Base-by-base conservation (phyloP, 1,140 invertebrate genomes). In the Cydia fagiglandana region DNA sequence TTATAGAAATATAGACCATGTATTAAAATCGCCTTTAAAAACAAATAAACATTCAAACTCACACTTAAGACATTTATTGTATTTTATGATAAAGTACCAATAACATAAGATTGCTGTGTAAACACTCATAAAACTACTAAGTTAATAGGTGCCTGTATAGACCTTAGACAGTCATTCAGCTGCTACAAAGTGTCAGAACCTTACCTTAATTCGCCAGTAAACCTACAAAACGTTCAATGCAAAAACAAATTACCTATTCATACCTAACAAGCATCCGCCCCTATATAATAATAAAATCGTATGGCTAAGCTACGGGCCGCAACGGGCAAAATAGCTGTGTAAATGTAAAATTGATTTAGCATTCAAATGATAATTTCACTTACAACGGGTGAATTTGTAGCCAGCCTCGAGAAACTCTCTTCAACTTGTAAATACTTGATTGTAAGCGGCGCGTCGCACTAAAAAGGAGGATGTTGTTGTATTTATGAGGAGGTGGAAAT, bases 341-440 rank as follows among this genome's bases (percentile, higher is more conserved):
- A 86, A 84, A 86, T 84, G 78, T 77, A 81, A 78, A 86, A 88
- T 87, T 85, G 83, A 88, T 87, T 84, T 88, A 80, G 80, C 81
- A 87, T 89, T 88, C 80, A 85, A 86, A 89, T 88, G 83, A 87
- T 88, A 86, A 87, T 86, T 83, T 79, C 75, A 80, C 78, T 56
- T 41, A 76, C 74, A 80, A 77, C 73, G 75, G 56, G 83, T 66
- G 74, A 80, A 80, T 82, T 80, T 79, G 77, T 77, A 73, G 74
- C 41, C 56, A 30, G 64, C 50, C 53, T 56, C 68, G 79, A 74
- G 76, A 79, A 79, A 81, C 77, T 66, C 68, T 77, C 76, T 79
- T 80, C 78, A 75, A 50, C 77, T 79, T 56, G 75, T 73, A 77
- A 83, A 81, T 73, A 73, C 74, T 66, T 79, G 76, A 76, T 79